phyloP scores from a whole-genome alignment of 1,140 invertebrate genomes.

The Drosophila baimaii region DNA sequence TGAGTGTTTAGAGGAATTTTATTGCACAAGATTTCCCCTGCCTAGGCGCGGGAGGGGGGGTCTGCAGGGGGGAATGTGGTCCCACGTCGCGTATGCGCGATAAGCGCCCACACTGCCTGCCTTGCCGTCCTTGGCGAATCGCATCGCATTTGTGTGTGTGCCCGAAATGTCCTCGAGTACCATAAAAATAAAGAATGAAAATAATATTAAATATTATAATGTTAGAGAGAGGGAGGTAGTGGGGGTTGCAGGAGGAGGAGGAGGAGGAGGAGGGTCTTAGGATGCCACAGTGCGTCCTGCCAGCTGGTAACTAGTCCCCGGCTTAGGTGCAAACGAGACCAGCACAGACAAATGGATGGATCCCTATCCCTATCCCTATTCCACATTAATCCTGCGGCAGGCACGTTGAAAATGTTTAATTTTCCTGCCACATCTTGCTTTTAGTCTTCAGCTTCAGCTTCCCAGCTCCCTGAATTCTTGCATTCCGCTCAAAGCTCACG shows the following conservation, averaged over 20 bases:
- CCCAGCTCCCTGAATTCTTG: not conserved
- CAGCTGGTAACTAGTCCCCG: constrained; percentile 19
- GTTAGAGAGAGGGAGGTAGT: constrained; percentile 13
- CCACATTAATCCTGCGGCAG: constrained; percentile 3
- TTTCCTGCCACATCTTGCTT: not conserved
- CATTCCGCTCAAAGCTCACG: constrained; percentile 50
- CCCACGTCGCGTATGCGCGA: constrained; percentile 76
- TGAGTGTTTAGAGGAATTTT: constrained; percentile 84
- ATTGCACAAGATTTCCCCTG: constrained; percentile 79
- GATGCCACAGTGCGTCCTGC: not conserved
- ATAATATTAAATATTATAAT: constrained; percentile 80
- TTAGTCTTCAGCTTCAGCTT: not conserved
- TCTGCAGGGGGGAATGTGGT: constrained; percentile 12
- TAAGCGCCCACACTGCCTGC: constrained; percentile 47
- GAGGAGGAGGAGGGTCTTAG: not conserved
- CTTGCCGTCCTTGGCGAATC: constrained; percentile 18
- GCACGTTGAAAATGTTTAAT: constrained; percentile 46
- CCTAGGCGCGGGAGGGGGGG: constrained; percentile 37
- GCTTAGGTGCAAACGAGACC: constrained; percentile 1
- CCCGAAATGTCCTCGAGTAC: constrained; percentile 73
- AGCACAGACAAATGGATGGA: constrained; percentile 32
- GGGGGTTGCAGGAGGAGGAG: not conserved
- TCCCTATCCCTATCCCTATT: constrained; percentile 3
- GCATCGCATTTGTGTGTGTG: constrained; percentile 57
- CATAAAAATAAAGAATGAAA: constrained; percentile 80